These are phyloP conservation scores for Steinernema feltiae DNA, from an alignment of 1,140 invertebrate genomes.

Conservation along the genomic window DNA sequence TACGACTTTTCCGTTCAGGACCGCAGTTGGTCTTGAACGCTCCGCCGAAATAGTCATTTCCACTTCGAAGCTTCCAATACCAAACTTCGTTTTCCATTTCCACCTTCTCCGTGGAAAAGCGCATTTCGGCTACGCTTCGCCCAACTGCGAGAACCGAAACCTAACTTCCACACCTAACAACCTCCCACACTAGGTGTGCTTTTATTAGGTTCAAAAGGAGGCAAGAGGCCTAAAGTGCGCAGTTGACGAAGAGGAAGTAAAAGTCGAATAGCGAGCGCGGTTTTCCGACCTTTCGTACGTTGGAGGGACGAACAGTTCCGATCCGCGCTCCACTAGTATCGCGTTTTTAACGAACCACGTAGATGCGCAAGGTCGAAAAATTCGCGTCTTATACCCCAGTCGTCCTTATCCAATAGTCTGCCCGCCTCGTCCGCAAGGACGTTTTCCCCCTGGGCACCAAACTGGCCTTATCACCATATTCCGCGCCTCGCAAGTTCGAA, in stretches of 20 bases:
- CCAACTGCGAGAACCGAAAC: not conserved
- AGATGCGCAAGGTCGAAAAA: not conserved
- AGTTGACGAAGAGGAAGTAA: not conserved
- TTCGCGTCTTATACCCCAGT: not conserved
- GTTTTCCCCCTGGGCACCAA: not conserved
- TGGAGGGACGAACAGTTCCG: not conserved
- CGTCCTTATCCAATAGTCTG: not conserved
- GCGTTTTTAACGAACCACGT: not conserved
- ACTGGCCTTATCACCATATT: not conserved
- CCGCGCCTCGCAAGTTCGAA: not conserved
- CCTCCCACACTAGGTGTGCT: no score
- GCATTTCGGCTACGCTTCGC: not conserved
- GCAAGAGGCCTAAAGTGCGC: not conserved
- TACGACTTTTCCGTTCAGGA: no score
- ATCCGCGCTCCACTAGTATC: not conserved
- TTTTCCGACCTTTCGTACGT: not conserved
- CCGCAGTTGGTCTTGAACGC: no score
- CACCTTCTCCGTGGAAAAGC: no score
- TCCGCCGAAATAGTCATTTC: no score
- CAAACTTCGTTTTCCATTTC: no score
- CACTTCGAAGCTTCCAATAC: no score
- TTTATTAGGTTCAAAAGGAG: not conserved
- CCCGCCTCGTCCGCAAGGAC: not conserved
- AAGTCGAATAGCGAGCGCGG: not conserved
- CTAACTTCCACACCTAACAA: not conserved